A percentile compares a stretch with the other conserved stretches of the same genome.
phyloP scores from a whole-genome alignment of 2,113 vertebrate species.

The Trematocara marginatum region DNA sequence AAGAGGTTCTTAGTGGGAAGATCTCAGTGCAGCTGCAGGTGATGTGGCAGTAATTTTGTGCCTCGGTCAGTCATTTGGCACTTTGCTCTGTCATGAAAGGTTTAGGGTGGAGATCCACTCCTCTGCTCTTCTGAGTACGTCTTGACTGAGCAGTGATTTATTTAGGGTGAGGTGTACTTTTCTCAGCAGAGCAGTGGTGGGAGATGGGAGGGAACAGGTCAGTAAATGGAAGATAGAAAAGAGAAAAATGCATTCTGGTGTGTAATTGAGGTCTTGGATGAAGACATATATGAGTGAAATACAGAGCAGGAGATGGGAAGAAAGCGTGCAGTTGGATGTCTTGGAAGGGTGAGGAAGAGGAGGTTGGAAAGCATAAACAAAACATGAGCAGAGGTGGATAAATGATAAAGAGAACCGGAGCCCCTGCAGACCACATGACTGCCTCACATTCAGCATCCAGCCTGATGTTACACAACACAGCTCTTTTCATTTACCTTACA shows the following conservation, averaged over 20 bases:
- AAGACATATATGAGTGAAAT: background rate
- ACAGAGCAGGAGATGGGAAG: background rate
- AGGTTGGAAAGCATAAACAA: slow-evolving; percentile 10
- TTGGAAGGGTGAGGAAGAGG: background rate
- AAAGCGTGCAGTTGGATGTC: background rate
- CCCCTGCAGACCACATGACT: background rate
- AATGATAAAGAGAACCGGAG: background rate
- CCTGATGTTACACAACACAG: slow-evolving; percentile 14
- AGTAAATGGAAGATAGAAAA: background rate
- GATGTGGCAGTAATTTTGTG: slow-evolving; percentile 43
- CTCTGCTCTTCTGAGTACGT: background rate
- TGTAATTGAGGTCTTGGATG: slow-evolving; percentile 25
- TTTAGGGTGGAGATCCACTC: slow-evolving; percentile 29
- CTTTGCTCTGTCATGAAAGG: slow-evolving; percentile 33
- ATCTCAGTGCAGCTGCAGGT: slow-evolving; percentile 33
- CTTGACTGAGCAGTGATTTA: background rate
- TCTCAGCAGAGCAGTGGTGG: background rate
- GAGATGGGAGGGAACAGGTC: background rate
- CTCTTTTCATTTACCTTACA: background rate
- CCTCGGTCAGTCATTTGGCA: slow-evolving; percentile 30
- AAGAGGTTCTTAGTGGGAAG: background rate
- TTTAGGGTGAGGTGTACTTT: slow-evolving; percentile 15
- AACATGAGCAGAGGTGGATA: background rate
- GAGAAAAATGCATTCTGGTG: background rate
- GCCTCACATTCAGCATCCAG: background rate